Percentiles rank a stretch among this genome's conserved stretches.
These are phyloP conservation scores for Nasonovia ribisnigri DNA, from an alignment of 2,888 invertebrate species.

Conservation along the genomic window DNA sequence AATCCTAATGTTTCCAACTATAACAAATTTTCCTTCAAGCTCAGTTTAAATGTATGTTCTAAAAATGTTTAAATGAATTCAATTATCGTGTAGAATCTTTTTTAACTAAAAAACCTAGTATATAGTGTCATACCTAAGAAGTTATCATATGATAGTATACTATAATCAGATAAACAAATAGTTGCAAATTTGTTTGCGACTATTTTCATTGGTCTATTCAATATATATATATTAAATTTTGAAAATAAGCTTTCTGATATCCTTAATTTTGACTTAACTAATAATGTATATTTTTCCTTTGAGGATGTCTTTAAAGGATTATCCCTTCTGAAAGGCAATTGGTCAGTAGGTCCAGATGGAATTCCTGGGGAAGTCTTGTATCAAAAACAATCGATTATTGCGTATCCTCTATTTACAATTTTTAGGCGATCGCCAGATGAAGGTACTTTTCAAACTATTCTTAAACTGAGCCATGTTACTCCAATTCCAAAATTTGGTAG, in stretches of 20 bases:
- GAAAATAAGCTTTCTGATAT: neutral
- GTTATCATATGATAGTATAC: neutral
- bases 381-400: neutral
- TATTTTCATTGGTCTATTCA: neutral
- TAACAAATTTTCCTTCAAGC: neutral
- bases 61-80: neutral
- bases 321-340: neutral
- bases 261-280: neutral
- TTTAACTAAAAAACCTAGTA: neutral
- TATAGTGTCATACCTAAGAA: neutral
- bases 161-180: neutral
- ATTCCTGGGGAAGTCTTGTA: neutral
- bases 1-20: neutral
- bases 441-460: neutral
- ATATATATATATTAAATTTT: neutral
- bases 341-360: neutral
- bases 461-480: neutral
- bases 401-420: neutral
- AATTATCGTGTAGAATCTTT: neutral
- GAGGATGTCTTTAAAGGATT: neutral
- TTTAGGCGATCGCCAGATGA: conserved; percentile 6
- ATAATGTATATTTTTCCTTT: neutral
- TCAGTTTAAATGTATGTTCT: neutral
- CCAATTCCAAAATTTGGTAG: neutral
- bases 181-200: neutral